These are phyloP conservation scores for Notodonta dromedarius DNA, from an alignment of 2,888 invertebrate species.

Conservation along the genomic window DNA sequence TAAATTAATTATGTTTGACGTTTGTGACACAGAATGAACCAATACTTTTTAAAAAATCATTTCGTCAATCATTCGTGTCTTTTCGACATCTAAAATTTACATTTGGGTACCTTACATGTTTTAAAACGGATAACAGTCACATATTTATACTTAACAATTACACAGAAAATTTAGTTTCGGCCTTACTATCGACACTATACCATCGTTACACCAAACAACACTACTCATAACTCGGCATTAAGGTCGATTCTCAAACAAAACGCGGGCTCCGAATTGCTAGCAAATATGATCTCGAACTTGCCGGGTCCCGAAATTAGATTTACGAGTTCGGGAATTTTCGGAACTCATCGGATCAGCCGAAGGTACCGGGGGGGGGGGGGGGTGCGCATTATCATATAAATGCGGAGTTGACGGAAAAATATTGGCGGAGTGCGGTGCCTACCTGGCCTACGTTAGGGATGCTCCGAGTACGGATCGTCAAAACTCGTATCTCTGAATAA, in stretches of 20 bases:
- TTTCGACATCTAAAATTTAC: too few relatives aligned
- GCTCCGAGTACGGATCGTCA: slow-evolving; percentile 4
- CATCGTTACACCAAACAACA: slow-evolving; percentile 20
- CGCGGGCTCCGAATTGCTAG: slow-evolving; percentile 47
- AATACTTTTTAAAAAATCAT: too few relatives aligned
- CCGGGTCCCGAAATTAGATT: slow-evolving; percentile 77
- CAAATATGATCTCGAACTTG: slow-evolving; percentile 63
- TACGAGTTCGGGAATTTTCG: slow-evolving; percentile 78
- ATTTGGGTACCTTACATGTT: too few relatives aligned
- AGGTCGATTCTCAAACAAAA: slow-evolving; percentile 57
- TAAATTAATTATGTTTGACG: too few relatives aligned
- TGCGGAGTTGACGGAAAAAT: slow-evolving; percentile 76
- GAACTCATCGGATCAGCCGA: slow-evolving; percentile 76
- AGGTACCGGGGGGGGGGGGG: slow-evolving; percentile 49
- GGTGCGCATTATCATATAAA: slow-evolving; percentile 70
- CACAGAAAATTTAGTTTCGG: too few relatives aligned
- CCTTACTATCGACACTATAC: neutral
- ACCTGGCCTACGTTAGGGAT: slow-evolving; percentile 41
- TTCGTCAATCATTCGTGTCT: too few relatives aligned
- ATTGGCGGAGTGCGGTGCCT: slow-evolving; percentile 60
- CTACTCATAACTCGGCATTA: slow-evolving; percentile 53
- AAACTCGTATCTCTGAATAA: neutral
- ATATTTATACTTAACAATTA: too few relatives aligned
- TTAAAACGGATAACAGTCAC: too few relatives aligned
- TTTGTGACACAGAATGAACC: too few relatives aligned